phyloP scores from a whole-genome alignment of 2,888 invertebrate genomes.

The Dendrolimus houi region DNA sequence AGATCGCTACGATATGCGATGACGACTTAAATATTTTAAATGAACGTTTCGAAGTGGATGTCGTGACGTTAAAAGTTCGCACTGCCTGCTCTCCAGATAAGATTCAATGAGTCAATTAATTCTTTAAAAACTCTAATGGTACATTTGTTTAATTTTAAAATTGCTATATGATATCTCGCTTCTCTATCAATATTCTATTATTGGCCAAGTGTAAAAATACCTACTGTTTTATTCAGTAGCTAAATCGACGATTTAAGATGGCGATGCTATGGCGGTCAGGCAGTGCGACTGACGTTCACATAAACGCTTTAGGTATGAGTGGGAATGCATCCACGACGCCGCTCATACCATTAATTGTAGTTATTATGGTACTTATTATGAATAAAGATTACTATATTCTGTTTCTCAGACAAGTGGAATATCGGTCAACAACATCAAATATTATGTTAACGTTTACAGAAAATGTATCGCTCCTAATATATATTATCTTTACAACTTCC shows the following conservation, averaged over 20 bases:
- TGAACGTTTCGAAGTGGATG: conserved; percentile 68
- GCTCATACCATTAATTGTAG: conserved; percentile 75
- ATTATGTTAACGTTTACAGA: too few relatives aligned
- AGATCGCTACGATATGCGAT: conserved; percentile 19
- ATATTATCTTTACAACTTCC: too few relatives aligned
- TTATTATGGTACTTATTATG: conserved; percentile 67
- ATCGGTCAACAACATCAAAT: too few relatives aligned
- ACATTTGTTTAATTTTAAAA: background rate
- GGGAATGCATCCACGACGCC: conserved; percentile 72
- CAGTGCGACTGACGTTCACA: conserved; percentile 61
- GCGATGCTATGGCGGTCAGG: conserved; percentile 36
- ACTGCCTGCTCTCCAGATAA: conserved; percentile 47
- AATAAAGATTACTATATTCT: conserved; percentile 44
- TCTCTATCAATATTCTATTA: background rate
- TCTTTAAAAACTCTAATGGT: background rate
- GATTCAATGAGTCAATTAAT: conserved; percentile 7
- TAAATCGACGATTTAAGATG: background rate
- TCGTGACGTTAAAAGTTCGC: conserved; percentile 60
- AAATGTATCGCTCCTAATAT: too few relatives aligned
- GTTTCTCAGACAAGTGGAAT: too few relatives aligned
- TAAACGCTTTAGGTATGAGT: conserved; percentile 76
- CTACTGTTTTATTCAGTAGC: background rate
- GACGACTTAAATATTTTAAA: conserved; percentile 50
- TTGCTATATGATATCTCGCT: background rate
- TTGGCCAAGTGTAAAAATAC: background rate